phyloP scores from a whole-genome alignment of 2,797 vertebrate species.

The Rachycentron canadum region DNA sequence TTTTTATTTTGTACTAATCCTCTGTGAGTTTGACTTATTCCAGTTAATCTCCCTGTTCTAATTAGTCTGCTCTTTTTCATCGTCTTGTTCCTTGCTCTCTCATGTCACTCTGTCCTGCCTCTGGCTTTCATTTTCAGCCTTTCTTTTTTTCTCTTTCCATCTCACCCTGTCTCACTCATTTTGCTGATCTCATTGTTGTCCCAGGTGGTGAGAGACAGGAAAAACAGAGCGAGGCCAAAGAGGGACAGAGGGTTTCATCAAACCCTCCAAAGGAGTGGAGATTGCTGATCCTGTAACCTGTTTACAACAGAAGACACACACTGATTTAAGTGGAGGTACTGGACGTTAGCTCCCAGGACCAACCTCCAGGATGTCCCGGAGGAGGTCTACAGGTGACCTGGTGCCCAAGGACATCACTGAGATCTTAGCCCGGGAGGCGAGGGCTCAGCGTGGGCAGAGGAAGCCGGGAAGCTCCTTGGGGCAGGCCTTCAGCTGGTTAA shows the following conservation, averaged over 20 bases:
- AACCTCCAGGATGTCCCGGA: slow-evolving; percentile 83
- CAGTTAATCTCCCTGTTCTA: slow-evolving; percentile 7
- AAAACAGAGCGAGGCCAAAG: slow-evolving; percentile 55
- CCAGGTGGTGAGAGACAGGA: slow-evolving; percentile 75
- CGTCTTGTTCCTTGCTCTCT: slow-evolving; percentile 1
- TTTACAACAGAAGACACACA: slow-evolving; percentile 5
- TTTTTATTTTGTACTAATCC: slow-evolving; percentile 11
- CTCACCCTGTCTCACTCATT: slow-evolving; percentile 40
- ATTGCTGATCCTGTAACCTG: slow-evolving; percentile 19
- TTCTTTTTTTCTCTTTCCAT: slow-evolving; percentile 25
- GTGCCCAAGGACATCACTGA: slow-evolving; percentile 86
- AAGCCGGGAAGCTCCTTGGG: slow-evolving; percentile 87
- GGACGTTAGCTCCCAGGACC: slow-evolving; percentile 41
- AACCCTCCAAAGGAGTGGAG: slow-evolving; percentile 11
- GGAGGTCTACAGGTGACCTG: slow-evolving; percentile 85
- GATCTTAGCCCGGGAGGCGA: slow-evolving; percentile 83
- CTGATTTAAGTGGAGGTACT: slow-evolving; percentile 21
- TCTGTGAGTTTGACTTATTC: slow-evolving; percentile 2
- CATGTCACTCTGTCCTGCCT: slow-evolving; percentile 21
- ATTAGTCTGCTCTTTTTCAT: slow-evolving; percentile 10
- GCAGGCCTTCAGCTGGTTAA: slow-evolving; percentile 91
- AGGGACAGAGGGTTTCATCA: slow-evolving; percentile 33
- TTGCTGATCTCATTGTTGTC: slow-evolving; percentile 72
- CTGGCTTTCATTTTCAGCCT: slow-evolving; percentile 30
- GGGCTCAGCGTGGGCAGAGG: slow-evolving; percentile 83